phyloP scores from a whole-genome alignment of 2,113 vertebrate species.

The Poeciliopsis turrubarensis region DNA sequence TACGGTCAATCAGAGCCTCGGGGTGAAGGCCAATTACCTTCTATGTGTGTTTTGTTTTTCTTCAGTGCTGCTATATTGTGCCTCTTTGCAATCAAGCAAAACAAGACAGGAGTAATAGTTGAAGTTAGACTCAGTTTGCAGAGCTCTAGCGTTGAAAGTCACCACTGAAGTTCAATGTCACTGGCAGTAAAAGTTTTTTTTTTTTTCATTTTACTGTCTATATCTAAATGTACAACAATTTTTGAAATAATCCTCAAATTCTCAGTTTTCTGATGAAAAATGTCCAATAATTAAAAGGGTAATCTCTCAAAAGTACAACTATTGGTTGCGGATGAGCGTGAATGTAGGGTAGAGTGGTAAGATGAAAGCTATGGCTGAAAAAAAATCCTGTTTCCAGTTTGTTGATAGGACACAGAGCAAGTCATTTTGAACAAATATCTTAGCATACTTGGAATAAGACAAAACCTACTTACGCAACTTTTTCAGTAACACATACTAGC shows the following conservation, averaged over 20 bases:
- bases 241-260: background rate
- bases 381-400: no score
- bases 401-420: no score
- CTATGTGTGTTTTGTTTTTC: background rate
- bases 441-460: no score
- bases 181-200: background rate
- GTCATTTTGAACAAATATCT: no score
- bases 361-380: no score
- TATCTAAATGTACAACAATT: background rate
- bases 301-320: no score
- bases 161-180: background rate
- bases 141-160: no score
- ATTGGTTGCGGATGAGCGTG: no score
- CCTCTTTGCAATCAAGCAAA: constrained; percentile 6
- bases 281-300: background rate
- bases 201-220: background rate
- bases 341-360: no score
- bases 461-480: no score
- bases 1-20: background rate
- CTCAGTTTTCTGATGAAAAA: background rate
- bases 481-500: no score
- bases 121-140: background rate
- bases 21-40: background rate
- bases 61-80: background rate
- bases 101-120: background rate